phyloP scores from a whole-genome alignment of 2,888 invertebrate genomes.

The Pharmacophagus antenor region DNA sequence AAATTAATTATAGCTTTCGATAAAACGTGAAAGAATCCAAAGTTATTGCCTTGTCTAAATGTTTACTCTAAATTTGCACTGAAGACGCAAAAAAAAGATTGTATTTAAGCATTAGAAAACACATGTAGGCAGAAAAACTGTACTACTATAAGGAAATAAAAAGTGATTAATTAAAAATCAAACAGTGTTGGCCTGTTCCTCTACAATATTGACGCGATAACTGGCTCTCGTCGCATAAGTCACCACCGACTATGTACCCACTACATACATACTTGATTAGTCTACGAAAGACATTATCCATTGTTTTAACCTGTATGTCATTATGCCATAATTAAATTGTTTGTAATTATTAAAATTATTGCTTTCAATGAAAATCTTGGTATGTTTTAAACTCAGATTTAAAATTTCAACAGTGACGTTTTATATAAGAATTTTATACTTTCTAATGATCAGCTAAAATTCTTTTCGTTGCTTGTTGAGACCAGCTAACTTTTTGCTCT shows the following conservation, averaged over 20 bases:
- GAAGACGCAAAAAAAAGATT: background rate
- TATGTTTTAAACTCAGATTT: too few species aligned
- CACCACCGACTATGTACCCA: background rate
- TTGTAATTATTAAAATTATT: background rate
- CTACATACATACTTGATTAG: background rate
- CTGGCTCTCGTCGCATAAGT: constrained; percentile 43
- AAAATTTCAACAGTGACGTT: too few species aligned
- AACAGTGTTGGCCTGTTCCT: constrained; percentile 50
- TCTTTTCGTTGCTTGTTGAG: too few species aligned
- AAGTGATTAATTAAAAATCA: constrained; percentile 38
- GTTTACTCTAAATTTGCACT: background rate
- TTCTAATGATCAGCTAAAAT: too few species aligned
- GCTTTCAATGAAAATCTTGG: background rate
- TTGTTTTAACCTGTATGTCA: background rate
- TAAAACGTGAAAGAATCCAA: too few species aligned
- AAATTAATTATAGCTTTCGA: too few species aligned
- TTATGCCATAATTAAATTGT: background rate
- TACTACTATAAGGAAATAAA: constrained; percentile 9
- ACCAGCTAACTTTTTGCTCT: too few species aligned
- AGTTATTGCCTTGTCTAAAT: too few species aligned
- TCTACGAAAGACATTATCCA: constrained; percentile 2
- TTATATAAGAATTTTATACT: too few species aligned
- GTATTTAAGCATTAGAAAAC: background rate
- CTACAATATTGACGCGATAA: constrained; percentile 61
- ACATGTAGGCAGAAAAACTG: constrained; percentile 1